A percentile compares a stretch with the other conserved stretches of the same genome.
Conservation (phyloP, 2,888 invertebrate genomes). For the Lucinisca nassula region DNA sequence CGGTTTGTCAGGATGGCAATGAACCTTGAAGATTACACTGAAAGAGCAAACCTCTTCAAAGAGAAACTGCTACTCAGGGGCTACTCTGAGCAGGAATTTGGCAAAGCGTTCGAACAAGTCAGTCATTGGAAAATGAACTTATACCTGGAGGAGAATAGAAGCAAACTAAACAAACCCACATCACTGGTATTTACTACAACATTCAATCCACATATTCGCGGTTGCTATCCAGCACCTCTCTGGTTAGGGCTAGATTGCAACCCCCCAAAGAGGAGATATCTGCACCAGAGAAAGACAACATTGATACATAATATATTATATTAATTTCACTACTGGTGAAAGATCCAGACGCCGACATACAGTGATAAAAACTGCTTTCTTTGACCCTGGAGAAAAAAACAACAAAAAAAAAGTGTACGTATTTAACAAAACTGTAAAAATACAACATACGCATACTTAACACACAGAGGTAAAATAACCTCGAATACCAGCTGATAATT, state of each 20-base stretch:
- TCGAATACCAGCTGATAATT: too few relatives aligned
- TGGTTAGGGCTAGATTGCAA: background rate
- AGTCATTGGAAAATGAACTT: background rate
- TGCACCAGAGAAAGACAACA: background rate
- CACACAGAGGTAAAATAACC: too few relatives aligned
- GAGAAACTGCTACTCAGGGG: background rate
- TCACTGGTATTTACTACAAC: background rate
- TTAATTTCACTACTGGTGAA: background rate
- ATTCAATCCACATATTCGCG: background rate
- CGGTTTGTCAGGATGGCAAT: background rate
- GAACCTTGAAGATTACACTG: background rate
- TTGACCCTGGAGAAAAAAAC: too few relatives aligned
- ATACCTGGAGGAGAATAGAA: background rate
- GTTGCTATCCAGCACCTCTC: background rate
- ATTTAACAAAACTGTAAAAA: too few relatives aligned
- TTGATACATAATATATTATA: too few relatives aligned
- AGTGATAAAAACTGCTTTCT: background rate
- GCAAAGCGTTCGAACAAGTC: background rate
- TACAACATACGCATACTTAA: too few relatives aligned
- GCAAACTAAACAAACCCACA: background rate
- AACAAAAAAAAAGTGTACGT: too few relatives aligned
- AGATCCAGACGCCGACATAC: background rate
- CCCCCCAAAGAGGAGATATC: background rate
- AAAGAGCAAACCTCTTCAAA: background rate
- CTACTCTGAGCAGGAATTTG: background rate